A percentile compares a stretch with the other conserved stretches of the same genome.
These are phyloP conservation scores for Menura novaehollandiae DNA, from an alignment of 2,113 vertebrate species.

Conservation along the genomic window DNA sequence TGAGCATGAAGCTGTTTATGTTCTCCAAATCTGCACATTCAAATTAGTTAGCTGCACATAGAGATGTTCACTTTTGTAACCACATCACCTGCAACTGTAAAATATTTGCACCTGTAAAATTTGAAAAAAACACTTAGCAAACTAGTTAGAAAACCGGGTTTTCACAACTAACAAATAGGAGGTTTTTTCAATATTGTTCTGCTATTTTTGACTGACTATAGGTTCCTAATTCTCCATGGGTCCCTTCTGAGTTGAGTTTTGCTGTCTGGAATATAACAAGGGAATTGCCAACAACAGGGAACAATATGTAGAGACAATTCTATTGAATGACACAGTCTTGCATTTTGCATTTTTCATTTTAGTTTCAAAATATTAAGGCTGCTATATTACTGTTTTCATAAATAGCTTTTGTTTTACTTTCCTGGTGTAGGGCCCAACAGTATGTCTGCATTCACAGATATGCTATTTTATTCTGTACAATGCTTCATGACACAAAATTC, in stretches of 20 bases:
- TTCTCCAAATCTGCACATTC: not conserved
- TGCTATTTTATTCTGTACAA: not conserved
- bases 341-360: not conserved
- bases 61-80: not conserved
- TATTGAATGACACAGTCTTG: not conserved
- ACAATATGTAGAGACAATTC: not conserved
- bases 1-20: slow-evolving; percentile 29
- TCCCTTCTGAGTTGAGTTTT: not conserved
- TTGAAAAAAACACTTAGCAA: not conserved
- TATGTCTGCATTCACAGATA: not conserved
- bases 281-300: not conserved
- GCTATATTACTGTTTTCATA: not conserved
- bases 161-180: not conserved
- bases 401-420: not conserved
- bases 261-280: not conserved
- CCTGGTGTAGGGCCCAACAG: not conserved
- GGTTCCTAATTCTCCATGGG: not conserved
- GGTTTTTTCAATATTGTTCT: not conserved
- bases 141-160: not conserved
- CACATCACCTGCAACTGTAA: not conserved
- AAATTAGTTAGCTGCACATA: not conserved
- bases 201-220: not conserved
- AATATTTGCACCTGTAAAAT: not conserved
- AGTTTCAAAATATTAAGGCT: not conserved
- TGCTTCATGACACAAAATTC: not conserved